Conservation (phyloP, 1,140 invertebrate species). For the Zaprionus nigranus region DNA sequence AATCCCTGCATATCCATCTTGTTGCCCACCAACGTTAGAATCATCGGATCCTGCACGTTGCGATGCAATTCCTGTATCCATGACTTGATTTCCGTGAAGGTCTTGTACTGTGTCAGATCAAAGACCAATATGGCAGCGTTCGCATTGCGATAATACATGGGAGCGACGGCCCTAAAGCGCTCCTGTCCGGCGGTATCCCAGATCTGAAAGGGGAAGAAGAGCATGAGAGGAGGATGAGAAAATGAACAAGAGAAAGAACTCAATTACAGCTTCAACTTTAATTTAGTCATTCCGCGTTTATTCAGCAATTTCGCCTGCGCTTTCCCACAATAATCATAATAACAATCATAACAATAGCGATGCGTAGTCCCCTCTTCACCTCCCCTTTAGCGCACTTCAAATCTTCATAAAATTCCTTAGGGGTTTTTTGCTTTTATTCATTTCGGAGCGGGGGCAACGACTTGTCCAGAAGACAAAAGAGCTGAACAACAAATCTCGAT, state of each 20-base stretch:
- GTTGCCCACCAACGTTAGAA: constrained; percentile 93
- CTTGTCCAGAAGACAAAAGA: constrained; percentile 68
- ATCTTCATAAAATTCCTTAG: constrained; percentile 61
- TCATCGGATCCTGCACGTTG: constrained; percentile 90
- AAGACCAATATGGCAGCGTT: constrained; percentile 95
- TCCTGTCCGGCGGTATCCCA: constrained; percentile 97
- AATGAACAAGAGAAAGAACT: constrained; percentile 8
- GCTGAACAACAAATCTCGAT: constrained; percentile 35
- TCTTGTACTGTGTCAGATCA: constrained; percentile 91
- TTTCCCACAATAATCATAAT: constrained; percentile 79
- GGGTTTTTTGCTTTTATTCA: constrained; percentile 37
- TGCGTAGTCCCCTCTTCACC: not conserved
- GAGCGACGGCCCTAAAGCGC: constrained; percentile 93
- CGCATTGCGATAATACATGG: constrained; percentile 96
- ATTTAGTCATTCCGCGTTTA: constrained; percentile 71
- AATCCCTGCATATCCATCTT: constrained; percentile 90
- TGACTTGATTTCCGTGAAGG: constrained; percentile 90
- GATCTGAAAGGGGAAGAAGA: constrained; percentile 85
- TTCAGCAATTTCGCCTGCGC: constrained; percentile 55
- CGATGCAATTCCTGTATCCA: constrained; percentile 93
- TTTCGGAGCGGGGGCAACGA: constrained; percentile 66
- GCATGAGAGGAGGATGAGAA: not conserved
- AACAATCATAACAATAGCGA: constrained; percentile 67
- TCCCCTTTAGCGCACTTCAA: constrained; percentile 57
- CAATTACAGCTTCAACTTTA: constrained; percentile 58